Evolutionary conservation across 1,140 invertebrate genomes (phyloP), one percentile per base, ranked within the genome.

Genomic region (Drosophila kurseongensis): DNA sequence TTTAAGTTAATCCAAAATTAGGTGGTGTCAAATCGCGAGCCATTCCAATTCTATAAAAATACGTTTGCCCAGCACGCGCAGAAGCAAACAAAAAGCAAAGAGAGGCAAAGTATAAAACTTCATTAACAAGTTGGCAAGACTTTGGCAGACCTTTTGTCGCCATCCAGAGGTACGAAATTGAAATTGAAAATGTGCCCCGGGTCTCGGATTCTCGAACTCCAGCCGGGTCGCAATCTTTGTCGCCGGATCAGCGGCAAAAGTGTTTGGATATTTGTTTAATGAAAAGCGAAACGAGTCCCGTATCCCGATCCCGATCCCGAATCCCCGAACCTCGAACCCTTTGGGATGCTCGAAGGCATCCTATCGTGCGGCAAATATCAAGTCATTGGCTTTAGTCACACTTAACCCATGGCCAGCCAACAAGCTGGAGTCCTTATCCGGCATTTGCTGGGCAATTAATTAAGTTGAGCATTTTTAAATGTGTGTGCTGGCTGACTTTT

Each of bases 211-310:
- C 40, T 10, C 45, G 44, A 54, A 36, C 51, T 50, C 52, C 52
- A 73, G 60, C 55, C 41, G 54, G 60, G 63, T 62, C 61, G 55
- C 72, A 86, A 86, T 86, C 83, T 83, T 83, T 79, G 84, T 86
- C 72, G 81, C 69, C 84, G 84, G 71, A 86, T 86, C 83, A 83
- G 83, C 83, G 84, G 83, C 83, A 86, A 83, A 86, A 74, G 84
- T 88, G 84, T 86, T 86, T 86, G 83, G 79, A 89, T 86, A 86
- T 86, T 86, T 89, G 84, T 89, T 86, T 89, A 86, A 86, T 86
- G 83, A 86, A 86, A 78, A 86, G 82, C 79, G 82, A 86, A 86
- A 79, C 83, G 65, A 76, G 69, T 55, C 12, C n/a, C 23, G 23
- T 2, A 23, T 23, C 29, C 14, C 50, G 35, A 40, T 45, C 32